phyloP scores from a whole-genome alignment of 2,888 invertebrate genomes.

The Ectemnius lituratus region DNA sequence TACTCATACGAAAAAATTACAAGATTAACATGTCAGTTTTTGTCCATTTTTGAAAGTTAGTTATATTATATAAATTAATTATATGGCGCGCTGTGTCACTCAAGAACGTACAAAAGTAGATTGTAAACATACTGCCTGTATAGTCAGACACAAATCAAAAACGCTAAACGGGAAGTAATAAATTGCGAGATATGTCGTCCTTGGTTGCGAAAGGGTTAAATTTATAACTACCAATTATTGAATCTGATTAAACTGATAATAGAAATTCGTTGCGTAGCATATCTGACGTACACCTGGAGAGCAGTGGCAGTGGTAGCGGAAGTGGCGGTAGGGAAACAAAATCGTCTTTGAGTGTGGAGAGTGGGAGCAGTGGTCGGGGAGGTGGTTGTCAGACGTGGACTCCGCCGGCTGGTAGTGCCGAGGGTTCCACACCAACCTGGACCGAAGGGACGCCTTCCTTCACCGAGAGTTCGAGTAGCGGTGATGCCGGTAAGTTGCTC shows the following conservation, averaged over 20 bases:
- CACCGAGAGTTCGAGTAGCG: constrained; percentile 97
- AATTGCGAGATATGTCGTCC: no score
- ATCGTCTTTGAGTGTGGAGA: constrained; percentile 83
- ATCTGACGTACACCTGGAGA: constrained; percentile 86
- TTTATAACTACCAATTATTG: no score
- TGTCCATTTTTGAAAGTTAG: no score
- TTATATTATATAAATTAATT: no score
- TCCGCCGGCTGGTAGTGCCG: constrained; percentile 88
- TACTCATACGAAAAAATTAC: no score
- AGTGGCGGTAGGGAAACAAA: constrained; percentile 80
- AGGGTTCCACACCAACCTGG: constrained; percentile 98
- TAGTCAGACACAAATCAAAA: no score
- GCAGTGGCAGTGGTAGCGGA: constrained; percentile 76
- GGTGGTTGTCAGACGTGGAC: constrained; percentile 84
- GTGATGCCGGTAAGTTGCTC: constrained; percentile 86
- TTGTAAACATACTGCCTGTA: no score
- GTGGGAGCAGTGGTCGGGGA: constrained; percentile 80
- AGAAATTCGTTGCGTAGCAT: constrained; percentile 78
- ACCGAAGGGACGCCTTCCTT: constrained; percentile 98
- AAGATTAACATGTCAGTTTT: no score
- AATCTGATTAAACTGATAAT: background rate
- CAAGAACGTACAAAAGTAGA: no score
- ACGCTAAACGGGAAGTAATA: no score
- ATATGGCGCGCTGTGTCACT: no score
- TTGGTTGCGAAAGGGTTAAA: no score